Conservation (phyloP, 2,888 invertebrate species). For the Rambutsinella grinnellia region DNA sequence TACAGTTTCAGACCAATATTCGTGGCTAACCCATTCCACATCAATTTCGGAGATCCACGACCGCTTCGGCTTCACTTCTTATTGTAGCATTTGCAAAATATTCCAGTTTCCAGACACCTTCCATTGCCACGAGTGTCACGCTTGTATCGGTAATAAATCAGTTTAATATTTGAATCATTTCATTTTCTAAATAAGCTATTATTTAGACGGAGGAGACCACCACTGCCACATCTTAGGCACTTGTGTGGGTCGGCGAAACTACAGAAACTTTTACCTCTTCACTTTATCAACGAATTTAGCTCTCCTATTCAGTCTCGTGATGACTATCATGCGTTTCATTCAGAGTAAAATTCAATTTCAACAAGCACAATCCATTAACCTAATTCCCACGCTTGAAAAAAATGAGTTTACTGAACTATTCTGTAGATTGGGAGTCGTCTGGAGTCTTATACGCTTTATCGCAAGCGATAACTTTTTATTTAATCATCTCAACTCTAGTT, state of each 20-base stretch:
- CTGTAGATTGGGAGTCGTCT: constrained; percentile 2
- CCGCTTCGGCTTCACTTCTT: constrained; percentile 4
- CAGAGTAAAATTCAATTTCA: constrained; percentile 21
- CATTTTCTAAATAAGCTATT: background rate
- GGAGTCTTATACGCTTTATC: constrained; percentile 3
- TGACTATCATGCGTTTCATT: constrained; percentile 27
- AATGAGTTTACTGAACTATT: constrained; percentile 45
- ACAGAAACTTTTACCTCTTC: constrained; percentile 30
- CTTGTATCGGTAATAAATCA: constrained; percentile 19
- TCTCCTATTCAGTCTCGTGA: constrained; percentile 9
- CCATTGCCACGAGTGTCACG: constrained; percentile 12
- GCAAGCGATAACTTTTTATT: constrained; percentile 10
- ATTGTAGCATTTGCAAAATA: constrained; percentile 20
- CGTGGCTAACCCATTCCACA: background rate
- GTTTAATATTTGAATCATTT: background rate
- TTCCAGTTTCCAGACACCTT: constrained; percentile 3
- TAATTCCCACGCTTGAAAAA: constrained; percentile 46
- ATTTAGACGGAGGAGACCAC: constrained; percentile 36
- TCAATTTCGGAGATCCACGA: background rate
- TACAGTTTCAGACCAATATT: constrained; percentile 12
- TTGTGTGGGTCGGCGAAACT: constrained; percentile 46
- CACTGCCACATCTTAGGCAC: constrained; percentile 36
- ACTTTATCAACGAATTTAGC: constrained; percentile 3
- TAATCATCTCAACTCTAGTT: constrained; percentile 5
- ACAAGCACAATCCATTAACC: constrained; percentile 33